Evolutionary conservation across 2,888 invertebrate species (phyloP).

Genomic region (Brenthis ino): DNA sequence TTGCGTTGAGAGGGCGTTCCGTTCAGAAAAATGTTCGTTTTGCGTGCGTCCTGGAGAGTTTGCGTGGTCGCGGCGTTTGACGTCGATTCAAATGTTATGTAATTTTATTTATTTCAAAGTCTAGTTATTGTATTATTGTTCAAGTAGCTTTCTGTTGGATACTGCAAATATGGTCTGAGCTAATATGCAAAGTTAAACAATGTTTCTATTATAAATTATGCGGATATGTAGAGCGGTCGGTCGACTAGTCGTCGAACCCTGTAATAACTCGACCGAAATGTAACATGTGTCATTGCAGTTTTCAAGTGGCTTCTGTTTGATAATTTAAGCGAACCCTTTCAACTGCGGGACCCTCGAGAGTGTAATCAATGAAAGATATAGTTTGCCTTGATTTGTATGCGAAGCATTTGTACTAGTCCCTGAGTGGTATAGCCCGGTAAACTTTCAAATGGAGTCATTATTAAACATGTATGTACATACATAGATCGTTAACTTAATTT

Average conservation of each 20-base stretch:
- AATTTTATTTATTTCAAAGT: constrained; percentile 57
- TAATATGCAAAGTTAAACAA: constrained; percentile 34
- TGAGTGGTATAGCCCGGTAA: constrained; percentile 23
- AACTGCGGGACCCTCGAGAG: constrained; percentile 53
- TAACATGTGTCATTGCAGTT: constrained; percentile 79
- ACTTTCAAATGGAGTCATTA: constrained; percentile 9
- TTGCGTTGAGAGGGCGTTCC: constrained; percentile 78
- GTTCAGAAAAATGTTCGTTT: constrained; percentile 82
- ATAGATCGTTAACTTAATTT: background rate
- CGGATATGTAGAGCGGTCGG: constrained; percentile 39
- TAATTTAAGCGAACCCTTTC: constrained; percentile 72
- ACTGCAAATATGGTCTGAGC: constrained; percentile 42
- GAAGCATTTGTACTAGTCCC: constrained; percentile 36
- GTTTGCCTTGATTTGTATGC: constrained; percentile 57
- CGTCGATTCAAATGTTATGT: constrained; percentile 73
- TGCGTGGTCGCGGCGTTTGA: constrained; percentile 76
- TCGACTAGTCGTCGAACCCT: constrained; percentile 44
- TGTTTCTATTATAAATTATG: constrained; percentile 20
- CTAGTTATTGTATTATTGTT: constrained; percentile 54
- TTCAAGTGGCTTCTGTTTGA: constrained; percentile 76
- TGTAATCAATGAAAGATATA: constrained; percentile 65
- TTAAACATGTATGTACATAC: background rate
- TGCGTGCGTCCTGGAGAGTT: constrained; percentile 80
- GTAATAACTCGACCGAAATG: constrained; percentile 54
- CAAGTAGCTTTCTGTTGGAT: constrained; percentile 55